These are phyloP conservation scores for Mesopsocus fuscifrons DNA, from an alignment of 2,888 invertebrate genomes.

Conservation along the genomic window DNA sequence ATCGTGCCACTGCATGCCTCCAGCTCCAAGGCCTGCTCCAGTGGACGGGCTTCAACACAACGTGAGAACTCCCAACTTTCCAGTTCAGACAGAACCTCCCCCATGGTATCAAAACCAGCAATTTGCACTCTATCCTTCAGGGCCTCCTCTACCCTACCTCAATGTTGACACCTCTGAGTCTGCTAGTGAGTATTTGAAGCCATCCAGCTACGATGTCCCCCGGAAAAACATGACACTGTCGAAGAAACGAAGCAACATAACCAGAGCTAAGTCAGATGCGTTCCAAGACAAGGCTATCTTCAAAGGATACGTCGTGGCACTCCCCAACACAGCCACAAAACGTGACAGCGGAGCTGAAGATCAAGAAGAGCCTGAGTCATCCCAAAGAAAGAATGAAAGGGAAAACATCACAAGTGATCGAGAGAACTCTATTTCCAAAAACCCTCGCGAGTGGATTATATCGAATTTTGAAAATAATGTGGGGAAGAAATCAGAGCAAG, in stretches of 20 bases:
- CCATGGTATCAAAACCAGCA: not conserved
- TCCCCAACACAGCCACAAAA: not conserved
- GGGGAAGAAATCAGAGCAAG: not conserved
- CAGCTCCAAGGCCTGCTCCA: not conserved
- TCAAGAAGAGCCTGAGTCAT: too few relatives aligned
- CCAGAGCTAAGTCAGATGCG: not conserved
- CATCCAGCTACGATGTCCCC: slow-evolving; percentile 12
- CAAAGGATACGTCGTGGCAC: not conserved
- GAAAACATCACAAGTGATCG: not conserved
- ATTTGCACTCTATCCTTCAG: too few relatives aligned
- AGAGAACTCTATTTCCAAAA: not conserved
- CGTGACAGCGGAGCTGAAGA: too few relatives aligned
- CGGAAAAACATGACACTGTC: slow-evolving; percentile 8
- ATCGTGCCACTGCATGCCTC: not conserved
- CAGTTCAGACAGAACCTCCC: not conserved
- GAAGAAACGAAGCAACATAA: not conserved
- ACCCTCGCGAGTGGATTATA: not conserved
- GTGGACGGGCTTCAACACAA: not conserved
- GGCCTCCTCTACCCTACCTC: not conserved
- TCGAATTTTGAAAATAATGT: not conserved
- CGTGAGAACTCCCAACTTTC: not conserved
- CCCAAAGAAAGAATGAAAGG: not conserved
- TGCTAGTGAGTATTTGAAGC: slow-evolving; percentile 10
- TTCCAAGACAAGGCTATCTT: not conserved
- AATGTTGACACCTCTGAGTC: not conserved